phyloP scores from a whole-genome alignment of 2,113 vertebrate genomes.

The Panthera tigris region DNA sequence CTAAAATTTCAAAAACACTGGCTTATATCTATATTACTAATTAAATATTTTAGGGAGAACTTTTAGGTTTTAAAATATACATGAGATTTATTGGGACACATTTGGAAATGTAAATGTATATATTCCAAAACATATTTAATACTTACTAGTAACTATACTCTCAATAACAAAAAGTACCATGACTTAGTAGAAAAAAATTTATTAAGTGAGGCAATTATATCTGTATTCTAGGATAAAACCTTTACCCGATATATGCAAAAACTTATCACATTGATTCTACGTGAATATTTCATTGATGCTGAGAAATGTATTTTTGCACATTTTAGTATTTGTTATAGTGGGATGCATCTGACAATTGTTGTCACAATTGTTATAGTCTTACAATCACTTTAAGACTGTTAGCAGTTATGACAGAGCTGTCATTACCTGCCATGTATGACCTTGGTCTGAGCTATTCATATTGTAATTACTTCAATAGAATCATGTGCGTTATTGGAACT shows the following conservation, averaged over 20 bases:
- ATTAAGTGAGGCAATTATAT: neutral
- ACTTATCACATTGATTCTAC: neutral
- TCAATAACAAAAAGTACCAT: neutral
- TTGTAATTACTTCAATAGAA: slow-evolving; percentile 63
- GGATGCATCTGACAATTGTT: neutral
- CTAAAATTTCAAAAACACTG: neutral
- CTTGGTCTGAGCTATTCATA: slow-evolving; percentile 59
- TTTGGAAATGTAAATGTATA: neutral
- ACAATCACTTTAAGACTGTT: neutral
- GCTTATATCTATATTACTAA: neutral
- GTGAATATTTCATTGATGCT: neutral
- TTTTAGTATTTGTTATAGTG: neutral
- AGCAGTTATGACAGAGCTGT: slow-evolving; percentile 51
- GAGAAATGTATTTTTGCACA: neutral
- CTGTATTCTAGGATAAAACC: neutral
- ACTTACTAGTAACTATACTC: neutral
- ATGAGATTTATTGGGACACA: neutral
- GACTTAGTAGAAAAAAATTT: neutral
- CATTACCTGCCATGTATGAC: slow-evolving; percentile 54
- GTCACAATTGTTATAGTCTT: neutral
- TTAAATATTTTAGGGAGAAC: neutral
- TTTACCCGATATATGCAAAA: neutral
- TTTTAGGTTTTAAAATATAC: neutral
- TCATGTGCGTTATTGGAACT: slow-evolving; percentile 49
- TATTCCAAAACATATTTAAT: neutral